phyloP scores from a whole-genome alignment of 2,888 invertebrate genomes.

The Catocala fraxini region DNA sequence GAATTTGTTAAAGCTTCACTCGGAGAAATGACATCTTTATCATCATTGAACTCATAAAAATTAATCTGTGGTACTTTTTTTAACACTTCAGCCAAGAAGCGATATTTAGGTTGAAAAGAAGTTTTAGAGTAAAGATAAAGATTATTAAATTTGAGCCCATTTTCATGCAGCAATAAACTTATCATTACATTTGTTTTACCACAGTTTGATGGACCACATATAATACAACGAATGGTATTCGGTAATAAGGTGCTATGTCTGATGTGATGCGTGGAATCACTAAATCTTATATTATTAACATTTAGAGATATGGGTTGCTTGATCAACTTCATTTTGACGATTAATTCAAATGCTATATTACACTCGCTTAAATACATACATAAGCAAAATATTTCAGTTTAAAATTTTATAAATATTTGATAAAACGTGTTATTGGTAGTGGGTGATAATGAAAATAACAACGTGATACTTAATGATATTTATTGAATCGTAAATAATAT shows the following conservation, averaged over 20 bases:
- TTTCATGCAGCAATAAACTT: too few species aligned
- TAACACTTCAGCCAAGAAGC: conserved; percentile 25
- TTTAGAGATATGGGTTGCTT: conserved; percentile 18
- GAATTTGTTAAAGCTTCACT: conserved; percentile 7
- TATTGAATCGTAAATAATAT: too few species aligned
- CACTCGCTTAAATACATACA: neutral
- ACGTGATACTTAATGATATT: too few species aligned
- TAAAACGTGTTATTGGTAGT: too few species aligned
- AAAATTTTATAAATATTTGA: too few species aligned
- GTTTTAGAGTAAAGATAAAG: too few species aligned
- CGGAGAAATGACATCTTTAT: conserved; percentile 8
- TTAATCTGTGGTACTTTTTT: conserved; percentile 21
- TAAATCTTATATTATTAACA: conserved; percentile 18
- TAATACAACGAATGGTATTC: too few species aligned
- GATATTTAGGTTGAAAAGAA: conserved; percentile 32
- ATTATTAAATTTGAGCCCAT: too few species aligned
- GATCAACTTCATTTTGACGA: conserved; percentile 15
- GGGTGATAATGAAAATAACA: too few species aligned
- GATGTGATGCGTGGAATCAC: conserved; percentile 1
- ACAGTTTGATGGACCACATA: too few species aligned
- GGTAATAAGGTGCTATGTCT: conserved; percentile 27
- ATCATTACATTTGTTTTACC: too few species aligned
- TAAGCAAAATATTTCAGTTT: too few species aligned
- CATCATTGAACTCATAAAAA: conserved; percentile 7
- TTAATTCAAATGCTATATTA: conserved; percentile 8